Percentiles rank a stretch among this genome's conserved stretches.
Conservation (phyloP, 2,888 invertebrate species). For the Elgonia sp. region DNA sequence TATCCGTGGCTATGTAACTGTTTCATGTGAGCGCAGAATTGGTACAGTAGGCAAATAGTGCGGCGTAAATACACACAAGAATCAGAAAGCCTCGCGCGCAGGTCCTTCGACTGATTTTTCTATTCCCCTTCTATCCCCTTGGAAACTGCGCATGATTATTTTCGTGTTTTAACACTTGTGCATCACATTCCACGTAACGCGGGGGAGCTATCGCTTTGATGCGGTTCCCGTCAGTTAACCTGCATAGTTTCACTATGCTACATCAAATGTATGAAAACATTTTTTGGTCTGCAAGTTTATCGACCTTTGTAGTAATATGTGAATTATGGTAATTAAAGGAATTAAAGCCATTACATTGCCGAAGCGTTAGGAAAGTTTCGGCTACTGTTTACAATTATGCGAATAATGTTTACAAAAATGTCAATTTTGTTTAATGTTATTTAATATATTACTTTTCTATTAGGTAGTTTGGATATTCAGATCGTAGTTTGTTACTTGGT, state of each 20-base stretch:
- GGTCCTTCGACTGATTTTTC: constrained; percentile 60
- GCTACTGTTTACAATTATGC: neutral
- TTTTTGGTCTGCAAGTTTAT: constrained; percentile 38
- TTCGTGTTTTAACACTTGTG: constrained; percentile 60
- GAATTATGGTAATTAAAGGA: constrained; percentile 16
- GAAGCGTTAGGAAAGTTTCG: neutral
- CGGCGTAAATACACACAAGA: constrained; percentile 67
- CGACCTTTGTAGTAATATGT: constrained; percentile 8
- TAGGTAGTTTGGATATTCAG: too few relatives aligned
- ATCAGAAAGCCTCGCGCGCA: constrained; percentile 51
- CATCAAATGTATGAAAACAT: constrained; percentile 32
- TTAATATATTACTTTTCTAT: too few relatives aligned
- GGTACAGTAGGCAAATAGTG: constrained; percentile 74
- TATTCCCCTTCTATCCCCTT: neutral
- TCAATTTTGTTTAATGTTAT: neutral
- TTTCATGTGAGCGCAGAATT: constrained; percentile 80
- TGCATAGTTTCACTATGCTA: constrained; percentile 50
- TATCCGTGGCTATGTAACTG: constrained; percentile 85
- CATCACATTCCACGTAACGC: constrained; percentile 40
- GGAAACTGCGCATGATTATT: constrained; percentile 49
- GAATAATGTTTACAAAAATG: neutral
- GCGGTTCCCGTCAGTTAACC: constrained; percentile 54
- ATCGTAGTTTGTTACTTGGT: too few relatives aligned
- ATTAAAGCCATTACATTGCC: neutral
- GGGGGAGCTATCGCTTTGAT: constrained; percentile 51